Evolutionary conservation across 2,888 invertebrate genomes (phyloP), one percentile per base, ranked within the genome.

Genomic region (Drosophila koepferae): DNA sequence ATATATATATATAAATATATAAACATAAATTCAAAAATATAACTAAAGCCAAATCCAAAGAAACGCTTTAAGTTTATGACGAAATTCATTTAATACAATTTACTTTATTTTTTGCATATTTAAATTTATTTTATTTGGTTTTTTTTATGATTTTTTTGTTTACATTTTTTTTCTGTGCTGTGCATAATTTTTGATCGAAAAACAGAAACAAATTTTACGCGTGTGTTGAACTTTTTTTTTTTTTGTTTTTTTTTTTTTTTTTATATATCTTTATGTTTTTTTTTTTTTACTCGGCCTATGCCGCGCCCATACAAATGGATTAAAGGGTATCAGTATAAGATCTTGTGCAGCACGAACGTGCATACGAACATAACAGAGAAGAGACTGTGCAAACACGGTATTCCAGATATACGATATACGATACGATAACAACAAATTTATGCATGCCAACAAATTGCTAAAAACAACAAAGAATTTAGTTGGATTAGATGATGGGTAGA

Each of bases 171-270:
- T 54, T 75, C 44, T 63, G 73, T 73, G 58, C 54, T 49, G 73
- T 75, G 75, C 58, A 48, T 64, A 56, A 31, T 72, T 71, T 36
- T 18, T 44, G 16, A 20, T 20, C 14, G 28, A 41, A 51, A 49
- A 60, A 5, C 48, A 20, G 38, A 58, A 31, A 20, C 44, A 56
- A 72, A 67, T 31, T 43, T n/a, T 60, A 63, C 82, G 85, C 79
- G 80, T 81, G 80, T 80, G 80, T 56, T 64, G 28, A 56, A 72
- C 48, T 59, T 40, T 66, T 64, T 76, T 76, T 72, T 16, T 65
- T 46, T 72, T 41, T 18, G n/a, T 38, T 16, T 28, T 36, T 14
- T 53, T 20, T 56, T 14, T 28, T 41, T 2, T 34, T 44, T 9
- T 44, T 44, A n/a, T n/a, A n/a, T n/a, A n/a, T n/a, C n/a, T 64